Conservation (phyloP, 2,888 invertebrate species). For the Parelbella ahira region DNA sequence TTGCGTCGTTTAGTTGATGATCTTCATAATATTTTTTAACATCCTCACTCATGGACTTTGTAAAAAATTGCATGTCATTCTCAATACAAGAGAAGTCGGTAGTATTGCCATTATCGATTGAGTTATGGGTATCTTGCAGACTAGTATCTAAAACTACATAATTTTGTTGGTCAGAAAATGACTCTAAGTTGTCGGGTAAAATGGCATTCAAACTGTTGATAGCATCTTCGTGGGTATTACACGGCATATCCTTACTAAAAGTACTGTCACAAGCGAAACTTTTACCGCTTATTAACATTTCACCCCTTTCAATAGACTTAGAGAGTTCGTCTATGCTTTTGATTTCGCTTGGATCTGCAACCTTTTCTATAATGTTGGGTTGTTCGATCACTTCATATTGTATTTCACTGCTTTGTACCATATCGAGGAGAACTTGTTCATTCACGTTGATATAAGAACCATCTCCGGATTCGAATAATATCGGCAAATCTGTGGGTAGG, state of each 20-base stretch:
- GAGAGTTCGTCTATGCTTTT: slow-evolving; percentile 75
- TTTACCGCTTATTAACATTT: slow-evolving; percentile 61
- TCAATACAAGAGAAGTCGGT: slow-evolving; percentile 71
- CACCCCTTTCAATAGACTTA: slow-evolving; percentile 70
- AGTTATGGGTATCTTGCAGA: slow-evolving; percentile 50
- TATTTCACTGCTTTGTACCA: slow-evolving; percentile 76
- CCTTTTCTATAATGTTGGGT: slow-evolving; percentile 74
- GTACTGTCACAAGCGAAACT: slow-evolving; percentile 43
- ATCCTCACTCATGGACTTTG: slow-evolving; percentile 73
- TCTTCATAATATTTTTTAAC: slow-evolving; percentile 73
- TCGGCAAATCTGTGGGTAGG: slow-evolving; percentile 72
- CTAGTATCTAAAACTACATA: slow-evolving; percentile 62
- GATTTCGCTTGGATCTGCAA: slow-evolving; percentile 71
- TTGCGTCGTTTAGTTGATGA: slow-evolving; percentile 58
- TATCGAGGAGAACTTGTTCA: slow-evolving; percentile 81
- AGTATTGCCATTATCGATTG: slow-evolving; percentile 53
- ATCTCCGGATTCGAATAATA: slow-evolving; percentile 83
- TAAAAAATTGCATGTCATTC: slow-evolving; percentile 73
- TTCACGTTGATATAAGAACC: slow-evolving; percentile 83
- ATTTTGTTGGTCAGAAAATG: slow-evolving; percentile 66
- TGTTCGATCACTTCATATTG: slow-evolving; percentile 77
- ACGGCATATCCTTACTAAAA: slow-evolving; percentile 53
- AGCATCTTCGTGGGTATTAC: slow-evolving; percentile 54
- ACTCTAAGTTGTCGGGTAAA: slow-evolving; percentile 66
- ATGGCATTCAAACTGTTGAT: slow-evolving; percentile 66